Conservation (phyloP, 64 coral and sea anemone genomes). For the Pachyseris speciosa region DNA sequence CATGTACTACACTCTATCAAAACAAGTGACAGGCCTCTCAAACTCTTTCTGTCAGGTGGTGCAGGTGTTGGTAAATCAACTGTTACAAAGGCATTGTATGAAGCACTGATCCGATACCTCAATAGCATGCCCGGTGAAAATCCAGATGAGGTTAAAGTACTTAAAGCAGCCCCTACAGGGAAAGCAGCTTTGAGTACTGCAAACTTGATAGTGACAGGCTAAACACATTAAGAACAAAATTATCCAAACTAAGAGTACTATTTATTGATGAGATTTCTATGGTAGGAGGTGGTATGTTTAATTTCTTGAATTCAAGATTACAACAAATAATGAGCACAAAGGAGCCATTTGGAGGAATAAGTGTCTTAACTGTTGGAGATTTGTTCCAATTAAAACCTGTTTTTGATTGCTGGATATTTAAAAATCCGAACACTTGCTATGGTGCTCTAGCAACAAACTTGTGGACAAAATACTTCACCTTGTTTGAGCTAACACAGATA, state of each 20-base stretch:
- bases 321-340: constrained; percentile 70
- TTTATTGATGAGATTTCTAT: constrained; percentile 75
- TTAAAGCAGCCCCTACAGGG: constrained; percentile 50
- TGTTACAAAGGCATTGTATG: constrained; percentile 59
- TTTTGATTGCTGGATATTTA: constrained; percentile 69
- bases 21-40: constrained; percentile 20
- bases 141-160: constrained; percentile 53
- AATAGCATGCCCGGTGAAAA: constrained; percentile 39
- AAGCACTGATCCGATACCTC: constrained; percentile 49
- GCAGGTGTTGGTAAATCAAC: constrained; percentile 42
- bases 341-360: constrained; percentile 62
- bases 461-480: constrained; percentile 1
- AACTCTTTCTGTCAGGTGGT: constrained; percentile 39
- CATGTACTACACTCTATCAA: constrained; percentile 57
- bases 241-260: constrained; percentile 23
- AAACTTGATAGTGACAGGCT: constrained; percentile 50
- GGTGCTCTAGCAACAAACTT: constrained; percentile 9
- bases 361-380: constrained; percentile 58
- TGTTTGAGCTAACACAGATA: constrained; percentile 57
- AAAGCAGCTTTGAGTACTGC: constrained; percentile 65
- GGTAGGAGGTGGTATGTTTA: constrained; percentile 80
- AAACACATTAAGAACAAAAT: constrained; percentile 43
- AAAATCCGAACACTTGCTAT: neutral
- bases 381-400: constrained; percentile 73
- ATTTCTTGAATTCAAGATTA: constrained; percentile 65